phyloP scores from a whole-genome alignment of 2,797 vertebrate species.

The Dromococcyx pavoninus region DNA sequence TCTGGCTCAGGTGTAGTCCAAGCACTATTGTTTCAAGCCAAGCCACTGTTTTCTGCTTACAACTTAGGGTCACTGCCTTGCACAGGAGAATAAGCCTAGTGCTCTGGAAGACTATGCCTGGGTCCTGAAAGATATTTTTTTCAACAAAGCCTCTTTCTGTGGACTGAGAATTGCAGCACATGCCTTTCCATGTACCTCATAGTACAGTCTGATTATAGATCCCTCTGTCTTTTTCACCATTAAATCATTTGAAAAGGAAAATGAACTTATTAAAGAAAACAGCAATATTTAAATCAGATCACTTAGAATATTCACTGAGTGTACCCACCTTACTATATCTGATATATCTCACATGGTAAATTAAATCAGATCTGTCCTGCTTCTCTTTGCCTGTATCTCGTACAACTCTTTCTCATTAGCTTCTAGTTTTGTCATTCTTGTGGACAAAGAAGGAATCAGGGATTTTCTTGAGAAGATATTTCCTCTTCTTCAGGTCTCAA shows the following conservation, averaged over 20 bases:
- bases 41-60: not conserved
- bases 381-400: not conserved
- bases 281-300: not conserved
- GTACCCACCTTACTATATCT: not conserved
- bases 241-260: not conserved
- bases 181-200: not conserved
- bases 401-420: not conserved
- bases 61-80: not conserved
- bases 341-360: not conserved
- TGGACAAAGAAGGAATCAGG: not conserved
- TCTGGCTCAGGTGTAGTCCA: not conserved
- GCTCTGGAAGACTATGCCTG: not conserved
- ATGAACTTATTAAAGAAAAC: not conserved
- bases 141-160: not conserved
- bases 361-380: not conserved
- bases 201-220: not conserved
- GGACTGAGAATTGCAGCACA: not conserved
- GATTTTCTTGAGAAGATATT: not conserved
- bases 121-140: not conserved
- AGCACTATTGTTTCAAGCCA: not conserved
- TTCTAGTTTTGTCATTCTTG: not conserved
- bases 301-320: not conserved
- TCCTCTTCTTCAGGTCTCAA: constrained; percentile 45
- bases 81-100: not conserved
- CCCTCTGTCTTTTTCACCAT: not conserved